Conservation (phyloP, 2,888 invertebrate genomes). For the Parascotia fuliginaria region DNA sequence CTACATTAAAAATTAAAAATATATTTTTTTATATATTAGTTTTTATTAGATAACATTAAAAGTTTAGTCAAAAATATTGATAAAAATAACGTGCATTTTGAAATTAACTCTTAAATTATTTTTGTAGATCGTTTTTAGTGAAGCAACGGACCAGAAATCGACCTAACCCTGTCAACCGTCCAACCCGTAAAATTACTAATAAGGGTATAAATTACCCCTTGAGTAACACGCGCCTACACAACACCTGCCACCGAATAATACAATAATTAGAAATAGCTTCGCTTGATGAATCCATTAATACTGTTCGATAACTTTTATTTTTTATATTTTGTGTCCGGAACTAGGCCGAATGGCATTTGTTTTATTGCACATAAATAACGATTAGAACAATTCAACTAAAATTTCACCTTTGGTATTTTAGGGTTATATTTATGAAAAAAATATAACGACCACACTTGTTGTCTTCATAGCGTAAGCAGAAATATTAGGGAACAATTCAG, state of each 20-base stretch:
- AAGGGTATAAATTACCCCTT: constrained; percentile 68
- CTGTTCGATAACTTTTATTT: constrained; percentile 47
- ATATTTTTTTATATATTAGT: too few species aligned
- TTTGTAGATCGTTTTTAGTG: neutral
- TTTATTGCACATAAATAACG: constrained; percentile 37
- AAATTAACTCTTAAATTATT: constrained; percentile 1
- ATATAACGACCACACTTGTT: too few species aligned
- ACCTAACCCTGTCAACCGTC: constrained; percentile 52
- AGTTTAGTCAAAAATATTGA: neutral
- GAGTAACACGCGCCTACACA: constrained; percentile 30
- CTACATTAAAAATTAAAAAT: too few species aligned
- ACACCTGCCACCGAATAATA: constrained; percentile 73
- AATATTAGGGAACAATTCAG: too few species aligned
- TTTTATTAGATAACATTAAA: too few species aligned
- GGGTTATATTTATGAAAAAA: neutral
- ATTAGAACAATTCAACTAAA: neutral
- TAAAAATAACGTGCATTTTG: neutral
- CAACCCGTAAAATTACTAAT: constrained; percentile 69
- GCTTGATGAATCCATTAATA: constrained; percentile 45
- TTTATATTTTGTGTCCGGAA: constrained; percentile 37
- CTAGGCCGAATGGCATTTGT: constrained; percentile 42
- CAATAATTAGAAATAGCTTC: constrained; percentile 57
- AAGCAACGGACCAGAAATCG: constrained; percentile 16
- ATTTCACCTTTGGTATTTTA: constrained; percentile 1
- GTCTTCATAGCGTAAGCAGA: too few species aligned